phyloP scores from a whole-genome alignment of 2,888 invertebrate species.

The Eurois occulta region DNA sequence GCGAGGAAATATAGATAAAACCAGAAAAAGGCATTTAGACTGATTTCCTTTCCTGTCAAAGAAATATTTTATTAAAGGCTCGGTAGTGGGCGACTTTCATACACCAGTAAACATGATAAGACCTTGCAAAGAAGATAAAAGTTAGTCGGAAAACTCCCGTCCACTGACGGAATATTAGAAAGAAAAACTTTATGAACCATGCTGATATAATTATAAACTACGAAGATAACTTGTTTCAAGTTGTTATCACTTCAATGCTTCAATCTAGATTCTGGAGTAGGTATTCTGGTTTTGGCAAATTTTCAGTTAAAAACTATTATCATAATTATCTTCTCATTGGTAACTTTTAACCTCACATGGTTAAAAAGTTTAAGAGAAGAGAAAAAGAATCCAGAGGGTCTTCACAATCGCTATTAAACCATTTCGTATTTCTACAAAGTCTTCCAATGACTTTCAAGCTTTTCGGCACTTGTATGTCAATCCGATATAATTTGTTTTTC shows the following conservation, averaged over 20 bases:
- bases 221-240: constrained; percentile 23
- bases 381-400: too few species aligned
- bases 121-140: constrained; percentile 29
- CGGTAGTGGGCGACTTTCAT: not conserved
- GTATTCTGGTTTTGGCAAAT: not conserved
- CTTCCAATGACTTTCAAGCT: too few species aligned
- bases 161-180: constrained; percentile 20
- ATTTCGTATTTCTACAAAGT: too few species aligned
- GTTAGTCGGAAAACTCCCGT: not conserved
- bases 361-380: too few species aligned
- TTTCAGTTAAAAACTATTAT: too few species aligned
- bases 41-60: not conserved
- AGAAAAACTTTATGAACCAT: constrained; percentile 19
- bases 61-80: not conserved
- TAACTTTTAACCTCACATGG: too few species aligned
- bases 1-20: not conserved
- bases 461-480: too few species aligned
- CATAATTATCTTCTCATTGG: not conserved
- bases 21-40: not conserved
- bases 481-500: too few species aligned
- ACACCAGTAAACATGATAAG: constrained; percentile 20
- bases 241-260: not conserved
- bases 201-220: constrained; percentile 32
- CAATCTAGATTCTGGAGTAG: not conserved
- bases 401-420: too few species aligned